A percentile compares a stretch with the other conserved stretches of the same genome.
These are phyloP conservation scores for Argyrosomus japonicus DNA, from an alignment of 2,113 vertebrate species.

Conservation along the genomic window DNA sequence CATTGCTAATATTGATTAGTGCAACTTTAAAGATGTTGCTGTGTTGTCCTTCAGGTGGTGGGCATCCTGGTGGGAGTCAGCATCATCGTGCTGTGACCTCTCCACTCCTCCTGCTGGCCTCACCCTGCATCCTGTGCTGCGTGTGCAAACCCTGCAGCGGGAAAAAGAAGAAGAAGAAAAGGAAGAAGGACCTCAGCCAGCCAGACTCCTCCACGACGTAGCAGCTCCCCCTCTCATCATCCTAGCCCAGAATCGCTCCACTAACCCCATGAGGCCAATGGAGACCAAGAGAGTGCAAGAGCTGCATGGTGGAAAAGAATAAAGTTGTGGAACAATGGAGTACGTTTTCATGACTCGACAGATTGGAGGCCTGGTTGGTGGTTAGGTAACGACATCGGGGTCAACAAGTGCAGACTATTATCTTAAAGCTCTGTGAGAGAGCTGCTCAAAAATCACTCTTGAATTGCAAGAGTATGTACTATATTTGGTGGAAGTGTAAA, in stretches of 20 bases:
- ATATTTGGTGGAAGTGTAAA: conserved; percentile 43
- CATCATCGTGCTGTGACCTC: conserved; percentile 94
- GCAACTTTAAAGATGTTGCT: conserved; percentile 25
- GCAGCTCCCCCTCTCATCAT: conserved; percentile 34
- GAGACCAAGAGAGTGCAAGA: conserved; percentile 15
- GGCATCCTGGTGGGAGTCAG: conserved; percentile 94
- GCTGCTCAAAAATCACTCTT: conserved; percentile 19
- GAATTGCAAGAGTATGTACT: conserved; percentile 2
- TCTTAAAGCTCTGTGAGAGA: conserved; percentile 4
- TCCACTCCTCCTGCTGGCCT: conserved; percentile 93
- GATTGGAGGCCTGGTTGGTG: background rate
- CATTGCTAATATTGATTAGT: background rate
- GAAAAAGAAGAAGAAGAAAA: conserved; percentile 81
- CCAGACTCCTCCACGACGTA: conserved; percentile 79
- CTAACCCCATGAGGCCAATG: conserved; percentile 15
- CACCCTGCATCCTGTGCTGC: conserved; percentile 95
- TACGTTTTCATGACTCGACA: conserved; percentile 5
- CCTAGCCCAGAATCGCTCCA: conserved; percentile 8
- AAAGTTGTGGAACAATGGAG: conserved; percentile 15
- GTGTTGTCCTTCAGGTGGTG: conserved; percentile 88
- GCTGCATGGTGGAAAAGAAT: conserved; percentile 13
- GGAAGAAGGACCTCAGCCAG: conserved; percentile 72
- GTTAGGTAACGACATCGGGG: background rate
- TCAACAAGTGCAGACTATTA: conserved; percentile 8
- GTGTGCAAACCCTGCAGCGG: conserved; percentile 92